Evolutionary conservation across 2,113 vertebrate species (phyloP).

Genomic region (Channa maculata): DNA sequence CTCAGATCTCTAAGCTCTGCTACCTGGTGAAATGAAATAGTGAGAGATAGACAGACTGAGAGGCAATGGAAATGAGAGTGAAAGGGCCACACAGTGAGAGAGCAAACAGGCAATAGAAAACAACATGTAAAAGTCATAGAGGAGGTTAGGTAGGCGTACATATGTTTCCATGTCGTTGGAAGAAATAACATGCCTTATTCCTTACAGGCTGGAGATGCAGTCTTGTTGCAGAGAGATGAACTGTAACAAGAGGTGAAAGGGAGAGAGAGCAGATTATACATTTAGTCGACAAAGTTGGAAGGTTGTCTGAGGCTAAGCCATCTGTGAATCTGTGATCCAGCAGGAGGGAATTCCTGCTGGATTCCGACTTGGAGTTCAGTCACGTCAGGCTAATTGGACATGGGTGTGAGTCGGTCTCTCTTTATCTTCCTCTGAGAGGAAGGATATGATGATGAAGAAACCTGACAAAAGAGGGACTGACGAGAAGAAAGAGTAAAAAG

Average conservation of each 20-base stretch:
- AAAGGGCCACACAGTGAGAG: slow-evolving; percentile 1
- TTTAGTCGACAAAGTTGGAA: slow-evolving; percentile 7
- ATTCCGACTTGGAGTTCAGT: slow-evolving; percentile 48
- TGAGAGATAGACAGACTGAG: slow-evolving; percentile 1
- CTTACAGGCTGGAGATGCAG: slow-evolving; percentile 4
- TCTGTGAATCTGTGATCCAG: slow-evolving; percentile 43
- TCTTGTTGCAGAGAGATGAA: slow-evolving; percentile 2
- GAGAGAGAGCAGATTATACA: slow-evolving; percentile 6
- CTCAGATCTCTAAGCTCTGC: slow-evolving; percentile 37
- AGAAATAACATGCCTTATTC: neutral
- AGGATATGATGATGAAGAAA: slow-evolving; percentile 37
- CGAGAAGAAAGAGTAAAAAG: neutral
- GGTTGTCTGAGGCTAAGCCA: slow-evolving; percentile 52
- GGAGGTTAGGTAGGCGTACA: neutral
- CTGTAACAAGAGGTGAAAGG: neutral
- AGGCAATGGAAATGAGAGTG: neutral
- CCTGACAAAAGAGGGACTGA: slow-evolving; percentile 9
- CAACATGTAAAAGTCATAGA: neutral
- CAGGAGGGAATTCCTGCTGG: slow-evolving; percentile 52
- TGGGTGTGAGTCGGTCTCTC: slow-evolving; percentile 46
- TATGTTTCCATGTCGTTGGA: slow-evolving; percentile 13
- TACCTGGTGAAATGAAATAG: slow-evolving; percentile 55
- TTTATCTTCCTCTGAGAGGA: slow-evolving; percentile 28
- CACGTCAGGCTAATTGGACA: slow-evolving; percentile 64
- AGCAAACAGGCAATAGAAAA: neutral